Base-by-base conservation (phyloP, 2,113 vertebrate species). In the Manacus vitellinus region DNA sequence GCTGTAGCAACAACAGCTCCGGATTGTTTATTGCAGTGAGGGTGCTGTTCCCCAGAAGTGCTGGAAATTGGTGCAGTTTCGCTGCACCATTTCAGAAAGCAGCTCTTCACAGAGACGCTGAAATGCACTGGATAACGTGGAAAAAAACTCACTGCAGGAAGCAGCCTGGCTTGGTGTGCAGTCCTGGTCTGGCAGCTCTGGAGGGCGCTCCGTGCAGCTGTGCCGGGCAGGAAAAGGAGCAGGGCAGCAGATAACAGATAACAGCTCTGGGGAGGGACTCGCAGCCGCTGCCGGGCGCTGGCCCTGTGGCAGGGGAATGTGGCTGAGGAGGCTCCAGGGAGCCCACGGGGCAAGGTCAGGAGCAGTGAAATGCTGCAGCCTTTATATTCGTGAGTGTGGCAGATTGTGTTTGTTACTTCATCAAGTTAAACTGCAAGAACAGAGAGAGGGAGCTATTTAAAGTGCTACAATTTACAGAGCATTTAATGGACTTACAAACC, bases 181-280 rank as follows among this genome's bases (percentile, higher is more conserved):
- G 85, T 31, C 71, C 76, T 77, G 81, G 23, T 85, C 91, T 94
- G 92, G 77, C 94, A 85, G 94, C 89, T 76, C 81, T 55, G 87
- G 84, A 82, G 65, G 79, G 90, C 91, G 81, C 87, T 67, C 20
- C 4, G 46, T 39, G 91, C 96, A 96, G 97, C 95, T 96, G 97
- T 74, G 73, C 72, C 2, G 77, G 89, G 85, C 96, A 97, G 97
- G 97, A 97, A 97, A 75, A 93, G 95, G 94, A 95, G 88, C 89
- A 80, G 95, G 88, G 85, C 87, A 78, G 86, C 87, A 91, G 85
- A 95, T 91, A 91, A 67, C 82, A 92, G 90, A 95, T 92, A 91
- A 79, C 20, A 28, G 81, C 83, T 77, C 91, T 51, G 75, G 27
- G 56, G 63, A 56, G 62, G 18, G 75, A 56, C 82, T 54, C 62